Conservation (phyloP, 1,140 invertebrate species). For the Vanessa tameamea region DNA sequence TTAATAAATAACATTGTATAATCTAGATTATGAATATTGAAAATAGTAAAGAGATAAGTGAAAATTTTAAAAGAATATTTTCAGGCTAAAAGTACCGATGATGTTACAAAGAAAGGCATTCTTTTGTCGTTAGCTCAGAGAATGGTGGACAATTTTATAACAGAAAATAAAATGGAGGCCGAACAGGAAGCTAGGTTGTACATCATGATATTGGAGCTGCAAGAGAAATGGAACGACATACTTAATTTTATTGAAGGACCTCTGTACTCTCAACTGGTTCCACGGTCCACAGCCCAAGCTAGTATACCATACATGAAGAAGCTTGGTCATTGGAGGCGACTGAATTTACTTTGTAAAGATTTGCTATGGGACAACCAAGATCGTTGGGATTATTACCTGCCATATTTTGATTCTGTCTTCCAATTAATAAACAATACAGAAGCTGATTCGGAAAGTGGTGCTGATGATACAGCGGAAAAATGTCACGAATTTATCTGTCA, state of each 20-base stretch:
- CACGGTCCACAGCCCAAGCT: slow-evolving; percentile 83
- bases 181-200: slow-evolving; percentile 96
- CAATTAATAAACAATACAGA: slow-evolving; percentile 70
- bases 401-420: slow-evolving; percentile 86
- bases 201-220: slow-evolving; percentile 93
- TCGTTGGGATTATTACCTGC: slow-evolving; percentile 88
- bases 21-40: not conserved
- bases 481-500: slow-evolving; percentile 84
- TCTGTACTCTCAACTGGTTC: slow-evolving; percentile 84
- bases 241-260: slow-evolving; percentile 89
- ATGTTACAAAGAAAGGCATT: slow-evolving; percentile 82
- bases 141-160: slow-evolving; percentile 93
- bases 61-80: slow-evolving; percentile 30
- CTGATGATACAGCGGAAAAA: slow-evolving; percentile 81
- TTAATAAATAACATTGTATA: not conserved
- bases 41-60: not conserved
- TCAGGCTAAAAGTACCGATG: slow-evolving; percentile 72
- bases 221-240: slow-evolving; percentile 91
- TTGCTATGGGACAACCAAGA: slow-evolving; percentile 86
- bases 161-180: slow-evolving; percentile 94
- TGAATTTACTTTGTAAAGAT: slow-evolving; percentile 86
- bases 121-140: slow-evolving; percentile 92
- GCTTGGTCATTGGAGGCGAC: slow-evolving; percentile 86
- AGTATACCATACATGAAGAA: slow-evolving; percentile 88
- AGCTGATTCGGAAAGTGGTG: slow-evolving; percentile 47